These are phyloP conservation scores for Mormyrus proboscirostris DNA, from an alignment of 2,797 vertebrate genomes.

Conservation along the genomic window DNA sequence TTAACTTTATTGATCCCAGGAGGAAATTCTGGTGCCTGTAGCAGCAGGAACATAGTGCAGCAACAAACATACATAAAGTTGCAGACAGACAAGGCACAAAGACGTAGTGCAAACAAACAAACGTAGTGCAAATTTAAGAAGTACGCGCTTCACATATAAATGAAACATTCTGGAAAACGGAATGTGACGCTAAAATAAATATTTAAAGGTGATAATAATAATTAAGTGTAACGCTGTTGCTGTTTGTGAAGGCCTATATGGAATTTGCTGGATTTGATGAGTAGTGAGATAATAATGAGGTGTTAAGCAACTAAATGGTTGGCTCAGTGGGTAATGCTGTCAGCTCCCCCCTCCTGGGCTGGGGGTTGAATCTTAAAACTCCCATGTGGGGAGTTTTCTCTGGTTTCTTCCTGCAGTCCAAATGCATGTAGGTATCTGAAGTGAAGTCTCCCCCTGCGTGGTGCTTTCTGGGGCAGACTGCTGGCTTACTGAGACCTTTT, in stretches of 20 bases:
- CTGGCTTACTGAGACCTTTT: background rate
- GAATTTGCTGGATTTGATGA: background rate
- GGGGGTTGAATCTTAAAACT: background rate
- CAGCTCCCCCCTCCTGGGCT: background rate
- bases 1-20: background rate
- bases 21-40: background rate
- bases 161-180: background rate
- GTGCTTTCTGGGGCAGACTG: background rate
- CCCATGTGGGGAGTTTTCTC: background rate
- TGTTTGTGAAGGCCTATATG: background rate
- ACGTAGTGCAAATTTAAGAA: background rate
- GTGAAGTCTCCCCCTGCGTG: background rate
- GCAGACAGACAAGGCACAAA: background rate
- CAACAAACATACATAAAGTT: background rate
- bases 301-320: background rate
- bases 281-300: background rate
- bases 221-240: background rate
- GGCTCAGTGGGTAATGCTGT: background rate
- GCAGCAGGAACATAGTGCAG: background rate
- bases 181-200: background rate
- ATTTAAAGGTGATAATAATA: background rate
- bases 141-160: background rate
- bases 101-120: background rate
- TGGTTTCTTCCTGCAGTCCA: background rate
- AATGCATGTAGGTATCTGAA: background rate